A percentile compares a stretch with the other conserved stretches of the same genome.
These are phyloP conservation scores for Potamilus streckersoni DNA, from an alignment of 1,140 invertebrate genomes.

Conservation along the genomic window DNA sequence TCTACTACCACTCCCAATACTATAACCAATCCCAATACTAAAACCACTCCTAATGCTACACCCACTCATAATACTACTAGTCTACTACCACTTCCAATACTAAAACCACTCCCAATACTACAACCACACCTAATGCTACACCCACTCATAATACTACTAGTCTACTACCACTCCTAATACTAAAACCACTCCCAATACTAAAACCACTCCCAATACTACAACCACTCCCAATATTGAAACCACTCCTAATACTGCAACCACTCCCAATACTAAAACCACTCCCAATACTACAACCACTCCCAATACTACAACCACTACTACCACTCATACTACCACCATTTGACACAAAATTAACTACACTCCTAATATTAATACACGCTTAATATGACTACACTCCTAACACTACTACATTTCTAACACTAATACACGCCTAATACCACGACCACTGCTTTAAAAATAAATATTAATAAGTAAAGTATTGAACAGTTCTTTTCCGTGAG, in stretches of 20 bases:
- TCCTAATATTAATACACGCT: background rate
- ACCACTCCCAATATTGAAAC: background rate
- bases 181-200: too few relatives aligned
- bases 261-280: slow-evolving; percentile 1
- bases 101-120: too few relatives aligned
- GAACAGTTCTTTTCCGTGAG: too few relatives aligned
- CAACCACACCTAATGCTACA: too few relatives aligned
- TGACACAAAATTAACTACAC: background rate
- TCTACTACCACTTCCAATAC: too few relatives aligned
- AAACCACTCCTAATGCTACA: too few relatives aligned
- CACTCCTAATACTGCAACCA: background rate
- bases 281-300: slow-evolving; percentile 11
- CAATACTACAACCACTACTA: slow-evolving; percentile 1
- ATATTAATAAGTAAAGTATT: too few relatives aligned
- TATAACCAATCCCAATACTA: too few relatives aligned
- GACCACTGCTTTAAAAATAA: background rate
- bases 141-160: too few relatives aligned
- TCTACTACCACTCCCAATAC: too few relatives aligned
- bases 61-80: too few relatives aligned
- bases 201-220: background rate
- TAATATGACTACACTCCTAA: slow-evolving; percentile 9
- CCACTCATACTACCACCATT: slow-evolving; percentile 6
- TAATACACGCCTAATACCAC: slow-evolving; percentile 1
- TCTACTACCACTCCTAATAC: too few relatives aligned
- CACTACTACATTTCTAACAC: slow-evolving; percentile 4